Evolutionary conservation across 1,140 invertebrate species (phyloP).

Genomic region (Maniola jurtina): DNA sequence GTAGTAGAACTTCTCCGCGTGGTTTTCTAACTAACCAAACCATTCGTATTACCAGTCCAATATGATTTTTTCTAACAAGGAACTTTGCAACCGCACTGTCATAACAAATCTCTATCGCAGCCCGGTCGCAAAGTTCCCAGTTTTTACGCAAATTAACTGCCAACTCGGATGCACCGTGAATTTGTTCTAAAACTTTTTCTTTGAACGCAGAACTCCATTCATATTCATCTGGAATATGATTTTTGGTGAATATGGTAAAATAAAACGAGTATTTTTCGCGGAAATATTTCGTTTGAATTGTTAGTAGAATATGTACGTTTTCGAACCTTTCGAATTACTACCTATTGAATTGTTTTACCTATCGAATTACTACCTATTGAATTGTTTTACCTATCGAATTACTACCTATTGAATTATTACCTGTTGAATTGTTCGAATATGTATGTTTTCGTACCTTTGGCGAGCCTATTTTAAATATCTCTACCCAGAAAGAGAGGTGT

Average conservation of each 20-base stretch:
- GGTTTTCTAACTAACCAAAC: background rate
- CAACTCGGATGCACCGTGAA: constrained; percentile 29
- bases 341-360: too few species aligned
- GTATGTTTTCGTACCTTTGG: too few species aligned
- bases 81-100: constrained; percentile 2
- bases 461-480: too few species aligned
- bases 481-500: too few species aligned
- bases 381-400: too few species aligned
- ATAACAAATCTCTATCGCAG: constrained; percentile 16
- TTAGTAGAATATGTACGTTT: too few species aligned
- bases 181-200: constrained; percentile 29
- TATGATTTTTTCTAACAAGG: background rate
- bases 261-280: background rate
- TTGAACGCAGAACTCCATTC: constrained; percentile 27
- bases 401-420: too few species aligned
- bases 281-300: too few species aligned
- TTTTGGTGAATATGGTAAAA: constrained; percentile 16
- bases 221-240: constrained; percentile 28
- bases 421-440: too few species aligned
- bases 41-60: background rate
- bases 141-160: constrained; percentile 33
- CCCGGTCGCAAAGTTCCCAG: constrained; percentile 18
- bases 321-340: too few species aligned
- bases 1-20: too few species aligned
- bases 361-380: too few species aligned